These are phyloP conservation scores for Prionace glauca DNA, from an alignment of 2,797 vertebrate species.

Conservation along the genomic window DNA sequence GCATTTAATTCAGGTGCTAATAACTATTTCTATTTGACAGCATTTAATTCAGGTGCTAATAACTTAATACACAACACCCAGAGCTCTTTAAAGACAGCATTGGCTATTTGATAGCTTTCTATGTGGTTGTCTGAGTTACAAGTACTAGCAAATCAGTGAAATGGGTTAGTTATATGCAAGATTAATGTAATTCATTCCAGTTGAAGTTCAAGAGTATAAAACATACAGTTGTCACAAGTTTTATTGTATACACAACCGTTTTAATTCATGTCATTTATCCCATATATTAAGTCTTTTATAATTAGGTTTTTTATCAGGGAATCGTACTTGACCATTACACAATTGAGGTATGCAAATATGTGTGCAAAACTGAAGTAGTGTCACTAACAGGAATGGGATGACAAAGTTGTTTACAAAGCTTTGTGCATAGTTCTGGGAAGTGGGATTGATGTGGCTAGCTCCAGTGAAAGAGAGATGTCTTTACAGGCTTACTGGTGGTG, in stretches of 20 bases:
- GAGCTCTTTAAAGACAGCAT: background rate
- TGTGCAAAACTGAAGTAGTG: background rate
- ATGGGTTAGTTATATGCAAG: background rate
- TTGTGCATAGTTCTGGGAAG: background rate
- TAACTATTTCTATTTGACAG: background rate
- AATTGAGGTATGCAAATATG: background rate
- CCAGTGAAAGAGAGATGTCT: background rate
- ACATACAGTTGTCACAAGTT: background rate
- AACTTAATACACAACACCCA: background rate
- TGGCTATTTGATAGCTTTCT: background rate
- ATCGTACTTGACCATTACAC: background rate
- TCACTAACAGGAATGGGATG: background rate
- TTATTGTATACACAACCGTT: background rate
- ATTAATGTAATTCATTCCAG: background rate
- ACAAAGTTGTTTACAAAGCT: background rate
- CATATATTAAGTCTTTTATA: background rate
- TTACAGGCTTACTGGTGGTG: no score
- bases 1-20: background rate
- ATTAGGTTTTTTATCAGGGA: background rate
- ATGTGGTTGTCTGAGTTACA: background rate
- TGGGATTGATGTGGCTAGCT: background rate
- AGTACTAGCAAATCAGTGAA: background rate
- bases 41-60: background rate
- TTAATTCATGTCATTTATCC: background rate
- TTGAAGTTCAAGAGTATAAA: background rate